phyloP scores from a whole-genome alignment of 2,113 vertebrate genomes.

The Syngnathus scovelli region DNA sequence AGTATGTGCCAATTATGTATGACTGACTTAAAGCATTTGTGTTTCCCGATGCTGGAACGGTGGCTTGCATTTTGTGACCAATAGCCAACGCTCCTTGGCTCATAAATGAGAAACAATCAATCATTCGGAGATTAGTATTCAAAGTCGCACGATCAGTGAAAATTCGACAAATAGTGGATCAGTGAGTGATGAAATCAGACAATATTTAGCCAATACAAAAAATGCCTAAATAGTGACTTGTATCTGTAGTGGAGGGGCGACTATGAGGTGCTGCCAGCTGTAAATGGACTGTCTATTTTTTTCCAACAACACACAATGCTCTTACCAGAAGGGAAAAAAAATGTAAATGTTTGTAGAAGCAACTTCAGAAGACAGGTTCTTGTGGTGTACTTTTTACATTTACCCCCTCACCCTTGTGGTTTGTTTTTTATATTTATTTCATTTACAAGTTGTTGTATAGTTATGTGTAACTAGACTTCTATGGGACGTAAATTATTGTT shows the following conservation, averaged over 20 bases:
- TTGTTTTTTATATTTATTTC: conserved; percentile 72
- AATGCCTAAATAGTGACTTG: neutral
- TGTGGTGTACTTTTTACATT: conserved; percentile 41
- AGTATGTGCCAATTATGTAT: conserved; percentile 14
- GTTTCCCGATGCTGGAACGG: conserved; percentile 41
- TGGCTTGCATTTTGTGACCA: conserved; percentile 23
- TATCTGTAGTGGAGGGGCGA: conserved; percentile 14
- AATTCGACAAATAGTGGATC: neutral
- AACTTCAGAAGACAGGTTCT: conserved; percentile 51
- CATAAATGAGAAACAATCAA: conserved; percentile 14
- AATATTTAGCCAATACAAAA: neutral
- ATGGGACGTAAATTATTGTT: conserved; percentile 98
- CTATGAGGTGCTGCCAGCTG: conserved; percentile 26
- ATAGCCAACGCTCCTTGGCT: conserved; percentile 18
- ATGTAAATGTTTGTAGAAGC: conserved; percentile 36
- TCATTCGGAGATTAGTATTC: neutral
- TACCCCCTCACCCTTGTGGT: conserved; percentile 47
- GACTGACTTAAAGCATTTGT: conserved; percentile 28
- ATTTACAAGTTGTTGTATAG: conserved; percentile 76
- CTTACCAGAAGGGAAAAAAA: conserved; percentile 6
- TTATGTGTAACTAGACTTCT: conserved; percentile 86
- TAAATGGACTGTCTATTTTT: conserved; percentile 20
- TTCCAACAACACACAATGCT: conserved; percentile 19
- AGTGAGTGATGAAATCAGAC: neutral
- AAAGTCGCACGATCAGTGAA: neutral